Evolutionary conservation across 2,113 vertebrate species (phyloP).

Genomic region (Deroptyus accipitrinus): DNA sequence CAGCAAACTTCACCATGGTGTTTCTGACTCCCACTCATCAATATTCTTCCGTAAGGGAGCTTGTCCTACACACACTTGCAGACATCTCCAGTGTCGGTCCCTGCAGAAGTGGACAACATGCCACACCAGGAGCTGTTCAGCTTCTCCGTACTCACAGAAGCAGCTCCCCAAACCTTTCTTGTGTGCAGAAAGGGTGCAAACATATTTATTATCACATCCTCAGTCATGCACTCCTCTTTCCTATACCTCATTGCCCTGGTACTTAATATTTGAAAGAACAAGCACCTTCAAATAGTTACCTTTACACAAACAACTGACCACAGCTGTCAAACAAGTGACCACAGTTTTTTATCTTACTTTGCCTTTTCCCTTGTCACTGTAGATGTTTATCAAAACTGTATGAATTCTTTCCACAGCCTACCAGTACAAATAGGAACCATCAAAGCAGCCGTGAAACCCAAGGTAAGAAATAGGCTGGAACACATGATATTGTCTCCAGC

Average conservation of each 20-base stretch:
- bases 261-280: background rate
- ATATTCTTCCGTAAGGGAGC: background rate
- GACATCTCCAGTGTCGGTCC: fast-evolving
- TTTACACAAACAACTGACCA: background rate
- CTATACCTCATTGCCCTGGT: background rate
- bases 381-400: background rate
- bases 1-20: fast-evolving
- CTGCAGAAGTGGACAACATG: fast-evolving
- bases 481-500: background rate
- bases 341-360: background rate
- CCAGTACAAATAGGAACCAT: background rate
- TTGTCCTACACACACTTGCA: background rate
- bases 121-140: fast-evolving
- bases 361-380: background rate
- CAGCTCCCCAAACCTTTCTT: background rate
- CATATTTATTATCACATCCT: background rate
- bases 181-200: background rate
- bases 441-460: fast-evolving
- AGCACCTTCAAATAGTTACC: background rate
- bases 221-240: background rate
- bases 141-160: background rate
- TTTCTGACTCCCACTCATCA: fast-evolving
- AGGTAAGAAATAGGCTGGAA: background rate
- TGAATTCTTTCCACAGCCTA: background rate
- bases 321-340: background rate